Conservation (phyloP, 2,113 vertebrate species). For the Melanotaenia duboulayi region DNA sequence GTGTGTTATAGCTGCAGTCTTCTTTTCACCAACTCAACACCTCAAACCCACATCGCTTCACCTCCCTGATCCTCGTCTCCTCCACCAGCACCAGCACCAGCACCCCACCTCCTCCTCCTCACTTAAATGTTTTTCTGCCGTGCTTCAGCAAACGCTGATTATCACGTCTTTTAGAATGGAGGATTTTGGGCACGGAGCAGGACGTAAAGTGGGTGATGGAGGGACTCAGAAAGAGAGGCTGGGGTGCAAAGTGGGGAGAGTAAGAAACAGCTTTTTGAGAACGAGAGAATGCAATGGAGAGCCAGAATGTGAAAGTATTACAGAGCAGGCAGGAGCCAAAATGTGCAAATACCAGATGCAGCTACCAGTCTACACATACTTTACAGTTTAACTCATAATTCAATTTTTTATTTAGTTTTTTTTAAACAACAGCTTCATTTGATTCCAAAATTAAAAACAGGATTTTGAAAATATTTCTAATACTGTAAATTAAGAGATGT, state of each 20-base stretch:
- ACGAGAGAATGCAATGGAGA: constrained; percentile 12
- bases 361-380: too few relatives aligned
- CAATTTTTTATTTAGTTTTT: too few relatives aligned
- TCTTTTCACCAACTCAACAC: constrained; percentile 71
- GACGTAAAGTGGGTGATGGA: constrained; percentile 31
- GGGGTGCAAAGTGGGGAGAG: constrained; percentile 12
- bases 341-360: neutral
- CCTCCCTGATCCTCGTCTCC: constrained; percentile 38
- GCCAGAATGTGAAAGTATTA: too few relatives aligned
- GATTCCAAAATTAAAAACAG: too few relatives aligned
- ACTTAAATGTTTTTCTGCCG: constrained; percentile 97
- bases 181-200: constrained; percentile 48
- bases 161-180: constrained; percentile 86
- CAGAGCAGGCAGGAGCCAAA: neutral
- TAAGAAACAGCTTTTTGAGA: constrained; percentile 30
- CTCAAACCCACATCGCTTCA: constrained; percentile 20
- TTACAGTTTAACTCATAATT: too few relatives aligned
- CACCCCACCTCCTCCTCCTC: constrained; percentile 85
- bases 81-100: constrained; percentile 53
- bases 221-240: constrained; percentile 24
- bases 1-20: constrained; percentile 89
- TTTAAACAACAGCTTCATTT: too few relatives aligned
- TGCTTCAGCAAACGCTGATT: constrained; percentile 96
- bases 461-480: too few relatives aligned
- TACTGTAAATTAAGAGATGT: too few relatives aligned